Base-by-base conservation (phyloP, 2,888 invertebrate genomes). In the Drosophila paracracens region DNA sequence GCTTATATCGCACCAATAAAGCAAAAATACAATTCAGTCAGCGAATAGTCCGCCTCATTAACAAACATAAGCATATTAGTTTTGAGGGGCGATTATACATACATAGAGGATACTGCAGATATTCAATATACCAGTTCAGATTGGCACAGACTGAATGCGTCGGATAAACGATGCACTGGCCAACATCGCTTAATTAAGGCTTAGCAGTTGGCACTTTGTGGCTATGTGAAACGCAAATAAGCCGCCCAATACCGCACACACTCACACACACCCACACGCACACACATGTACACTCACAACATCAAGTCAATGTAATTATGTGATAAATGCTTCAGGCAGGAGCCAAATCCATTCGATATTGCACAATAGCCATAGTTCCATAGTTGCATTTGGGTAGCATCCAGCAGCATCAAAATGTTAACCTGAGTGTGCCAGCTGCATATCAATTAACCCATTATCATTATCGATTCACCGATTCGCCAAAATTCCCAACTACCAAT, bases 241-340 rank as follows among this genome's bases (percentile, higher is more conserved):
- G 60, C 53, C 46, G 16, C 21, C n/a, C 48, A 57, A 48, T 58
- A 18, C 52, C 63, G 63, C 57, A 36, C 69, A 21, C 59, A 56
- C 52, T 48, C 33, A 36, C 21, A 25, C 29, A 38, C 51, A 25
- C 58, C 36, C 59, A 18, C 51, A 51, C 56, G 52, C 63, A 51
- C 51, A 57, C 31, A 46, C n/a, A 27, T 25, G 29, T 51, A 38
- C 18, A 29, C n/a, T 36, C 33, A 13, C 38, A 48, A 48, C 35
- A 66, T 61, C 56, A 74, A 73, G 73, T 88, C 78, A 80, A 82
- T 85, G 75, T 85, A 85, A 86, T 86, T 86, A 85, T 86, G 85
- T 78, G 88, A 78, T 85, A 88, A 88, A 82, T 83, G 83, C 83
- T 73, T 33, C 36, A 71, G 82, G 83, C 72, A 70, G 59, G 43